Base-by-base conservation (phyloP, 2,113 vertebrate species). In the Ovibos moschatus region DNA sequence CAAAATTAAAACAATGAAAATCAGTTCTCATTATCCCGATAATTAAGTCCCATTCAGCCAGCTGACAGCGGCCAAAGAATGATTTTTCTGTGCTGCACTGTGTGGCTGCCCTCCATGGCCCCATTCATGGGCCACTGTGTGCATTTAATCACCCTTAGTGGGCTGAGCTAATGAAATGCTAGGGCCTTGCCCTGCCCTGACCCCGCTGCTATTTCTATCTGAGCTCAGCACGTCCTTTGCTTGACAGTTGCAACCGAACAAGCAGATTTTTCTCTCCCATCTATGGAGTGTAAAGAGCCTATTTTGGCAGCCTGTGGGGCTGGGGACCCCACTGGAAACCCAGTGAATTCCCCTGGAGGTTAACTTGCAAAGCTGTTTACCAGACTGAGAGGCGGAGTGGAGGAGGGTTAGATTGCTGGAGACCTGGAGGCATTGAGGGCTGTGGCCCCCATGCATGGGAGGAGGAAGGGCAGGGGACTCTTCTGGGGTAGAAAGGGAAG, bases 181-280 rank as follows among this genome's bases (percentile, higher is more conserved):
- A 96, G 96, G 98, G 98, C 98, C 98, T 98, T 98, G 97, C 97
- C 97, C 98, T 98, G 98, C 96, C 97, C 97, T 99, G 99, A 98
- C 98, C 98, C 98, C 98, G 98, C 95, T 98, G 97, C 98, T 99
- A 98, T 99, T 99, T 99, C 98, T 99, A 97, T 98, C 99, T 98
- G 98, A 98, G 98, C 97, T 98, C 98, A 98, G 98, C 98, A 98
- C 87, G 98, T 98, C 98, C 98, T 98, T 98, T 98, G 97, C 98
- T 99, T 98, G 98, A 95, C 98, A 93, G 94, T 97, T 97, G 28
- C 96, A 98, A 98, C 95, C 94, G 96, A 98, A 98, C 98, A 98
- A 98, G 97, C 97, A 98, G 97, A 95, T 98, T 98, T 98, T 98
- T 98, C 97, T 98, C 97, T 98, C 96, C 97, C 96, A 97, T 97